These are phyloP conservation scores for Lonchura striata DNA, from an alignment of 2,113 vertebrate species.

Conservation along the genomic window DNA sequence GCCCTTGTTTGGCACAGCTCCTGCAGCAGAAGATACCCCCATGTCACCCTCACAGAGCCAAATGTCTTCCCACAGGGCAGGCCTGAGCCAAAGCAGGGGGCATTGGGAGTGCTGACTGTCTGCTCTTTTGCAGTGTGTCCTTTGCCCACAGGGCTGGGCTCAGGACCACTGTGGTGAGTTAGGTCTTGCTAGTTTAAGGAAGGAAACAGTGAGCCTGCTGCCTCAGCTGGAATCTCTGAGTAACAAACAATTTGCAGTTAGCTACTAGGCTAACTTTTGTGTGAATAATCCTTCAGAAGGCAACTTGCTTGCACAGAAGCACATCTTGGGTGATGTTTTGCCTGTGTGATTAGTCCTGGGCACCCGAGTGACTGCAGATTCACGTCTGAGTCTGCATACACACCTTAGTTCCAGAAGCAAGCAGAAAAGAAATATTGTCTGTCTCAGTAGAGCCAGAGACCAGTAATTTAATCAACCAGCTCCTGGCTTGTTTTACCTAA, in stretches of 20 bases:
- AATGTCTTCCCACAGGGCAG: background rate
- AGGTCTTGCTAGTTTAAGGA: background rate
- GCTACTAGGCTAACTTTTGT: background rate
- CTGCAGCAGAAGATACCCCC: background rate
- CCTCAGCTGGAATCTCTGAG: background rate
- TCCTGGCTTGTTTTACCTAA: background rate
- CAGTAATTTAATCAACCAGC: background rate
- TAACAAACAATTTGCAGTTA: background rate
- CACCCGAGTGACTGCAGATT: background rate
- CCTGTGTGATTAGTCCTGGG: background rate
- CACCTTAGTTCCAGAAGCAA: background rate
- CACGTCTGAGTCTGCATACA: background rate
- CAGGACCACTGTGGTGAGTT: background rate
- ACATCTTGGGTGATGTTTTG: background rate
- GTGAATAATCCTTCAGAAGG: conserved; percentile 28
- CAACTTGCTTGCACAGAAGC: background rate
- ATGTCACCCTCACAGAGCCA: background rate
- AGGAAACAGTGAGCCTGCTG: background rate
- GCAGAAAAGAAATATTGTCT: background rate
- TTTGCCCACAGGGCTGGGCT: background rate
- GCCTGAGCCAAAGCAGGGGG: background rate
- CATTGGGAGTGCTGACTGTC: background rate
- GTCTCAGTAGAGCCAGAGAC: background rate
- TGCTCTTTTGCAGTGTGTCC: background rate
- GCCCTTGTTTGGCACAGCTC: background rate